Evolutionary conservation across 1,140 invertebrate species (phyloP), one percentile per base, ranked within the genome.

Genomic region (Piezodorus guildinii): DNA sequence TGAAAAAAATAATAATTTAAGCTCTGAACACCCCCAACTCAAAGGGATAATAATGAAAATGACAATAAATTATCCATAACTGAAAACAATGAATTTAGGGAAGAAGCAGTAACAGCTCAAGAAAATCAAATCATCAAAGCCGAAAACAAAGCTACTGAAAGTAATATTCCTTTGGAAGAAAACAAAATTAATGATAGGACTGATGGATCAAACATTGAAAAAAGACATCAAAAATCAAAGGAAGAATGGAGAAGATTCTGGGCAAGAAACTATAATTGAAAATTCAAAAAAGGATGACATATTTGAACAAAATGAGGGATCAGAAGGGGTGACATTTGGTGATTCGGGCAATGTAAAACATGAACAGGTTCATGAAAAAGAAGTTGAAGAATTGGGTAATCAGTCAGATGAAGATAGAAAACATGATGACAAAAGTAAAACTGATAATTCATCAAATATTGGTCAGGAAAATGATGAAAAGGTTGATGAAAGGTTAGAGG

Each of bases 261-360:
- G 60, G 56, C 44, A 65, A 15, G 58, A 62, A 63, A 58, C 30
- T 27, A 39, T 34, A 21, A 51, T 23, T 12, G 51, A 21, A 34
- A 23, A 67, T 56, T 27, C 75, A 74, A 74, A 73, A 71, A 73
- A 74, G 62, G 73, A 73, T 19, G 75, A 70, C 69, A 74, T 74
- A 25, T 74, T 73, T 68, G 65, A 74, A 64, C 74, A 69, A 25
- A 72, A 75, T 39, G 75, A 72, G 62, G 69, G 34, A 19, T 69
- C 73, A 46, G 34, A 62, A 60, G 62, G 39, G 27, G 43, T 64
- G 0, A 56, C 69, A 39, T 8, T 10, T 39, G 9, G 6, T 39
- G 34, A 39, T 39, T 39, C 12, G 34, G 34, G 34, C 12, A 10
- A 39, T 8, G 17, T 2, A 10, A 39, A 39, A 10, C 4, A 39